Evolutionary conservation across 2,888 invertebrate genomes (phyloP).

Genomic region (Caenorhabditis becei): DNA sequence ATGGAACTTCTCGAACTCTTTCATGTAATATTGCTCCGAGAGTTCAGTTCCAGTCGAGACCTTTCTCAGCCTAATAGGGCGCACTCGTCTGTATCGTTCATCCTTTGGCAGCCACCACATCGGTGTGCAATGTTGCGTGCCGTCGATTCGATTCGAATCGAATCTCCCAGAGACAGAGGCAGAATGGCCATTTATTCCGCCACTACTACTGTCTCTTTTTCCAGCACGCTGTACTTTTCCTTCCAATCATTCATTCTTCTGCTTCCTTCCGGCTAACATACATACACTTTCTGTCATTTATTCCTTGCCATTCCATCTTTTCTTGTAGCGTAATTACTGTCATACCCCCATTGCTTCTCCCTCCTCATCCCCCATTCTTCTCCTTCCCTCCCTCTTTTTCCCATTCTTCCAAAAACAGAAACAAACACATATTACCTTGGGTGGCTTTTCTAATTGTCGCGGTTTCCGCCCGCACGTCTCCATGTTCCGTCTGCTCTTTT

Average conservation of each 20-base stretch:
- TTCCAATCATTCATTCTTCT: slow-evolving; percentile 3
- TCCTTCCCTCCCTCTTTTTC: no score
- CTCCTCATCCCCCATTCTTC: neutral
- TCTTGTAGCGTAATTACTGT: slow-evolving; percentile 13
- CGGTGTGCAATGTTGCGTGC: slow-evolving; percentile 49
- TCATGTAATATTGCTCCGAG: no score
- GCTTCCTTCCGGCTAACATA: slow-evolving; percentile 3
- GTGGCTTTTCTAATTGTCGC: slow-evolving; percentile 2
- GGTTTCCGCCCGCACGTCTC: neutral
- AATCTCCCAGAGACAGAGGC: slow-evolving; percentile 6
- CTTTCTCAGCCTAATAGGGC: no score
- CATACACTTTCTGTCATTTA: neutral
- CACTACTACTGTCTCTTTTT: neutral
- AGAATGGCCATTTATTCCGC: slow-evolving; percentile 26
- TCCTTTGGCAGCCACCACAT: slow-evolving; percentile 25
- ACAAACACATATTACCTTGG: slow-evolving; percentile 15
- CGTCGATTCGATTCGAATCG: neutral
- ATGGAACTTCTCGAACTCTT: no score
- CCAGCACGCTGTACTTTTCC: neutral
- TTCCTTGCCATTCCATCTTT: neutral
- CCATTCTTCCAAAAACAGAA: slow-evolving; percentile 7
- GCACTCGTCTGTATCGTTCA: no score
- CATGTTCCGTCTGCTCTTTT: slow-evolving; percentile 13
- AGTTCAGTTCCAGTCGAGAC: no score
- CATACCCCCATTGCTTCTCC: slow-evolving; percentile 1